Conservation (phyloP, 2,797 vertebrate genomes). For the Lithobates sylvaticus region DNA sequence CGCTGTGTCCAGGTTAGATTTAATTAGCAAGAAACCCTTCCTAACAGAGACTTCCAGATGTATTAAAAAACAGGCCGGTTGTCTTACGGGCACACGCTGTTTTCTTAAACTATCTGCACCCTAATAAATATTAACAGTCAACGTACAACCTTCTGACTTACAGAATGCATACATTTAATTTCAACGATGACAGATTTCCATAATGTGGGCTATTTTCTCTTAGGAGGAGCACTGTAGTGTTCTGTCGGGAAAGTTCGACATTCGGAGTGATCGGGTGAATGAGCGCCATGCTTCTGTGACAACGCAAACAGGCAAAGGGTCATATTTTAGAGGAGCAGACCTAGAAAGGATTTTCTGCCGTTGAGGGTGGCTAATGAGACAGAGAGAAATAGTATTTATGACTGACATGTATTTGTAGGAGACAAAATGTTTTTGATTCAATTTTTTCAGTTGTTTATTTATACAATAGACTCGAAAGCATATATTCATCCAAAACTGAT, state of each 20-base stretch:
- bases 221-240: slow-evolving; percentile 33
- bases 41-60: slow-evolving; percentile 68
- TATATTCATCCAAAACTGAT: too few relatives aligned
- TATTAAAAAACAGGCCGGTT: slow-evolving; percentile 66
- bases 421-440: background rate
- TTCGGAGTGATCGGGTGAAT: slow-evolving; percentile 38
- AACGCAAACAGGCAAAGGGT: slow-evolving; percentile 35
- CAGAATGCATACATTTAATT: slow-evolving; percentile 71
- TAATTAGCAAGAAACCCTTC: slow-evolving; percentile 79
- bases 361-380: slow-evolving; percentile 14
- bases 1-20: slow-evolving; percentile 79
- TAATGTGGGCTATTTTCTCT: slow-evolving; percentile 48
- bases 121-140: slow-evolving; percentile 73
- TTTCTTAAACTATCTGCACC: slow-evolving; percentile 79
- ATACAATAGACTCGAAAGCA: too few relatives aligned
- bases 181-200: slow-evolving; percentile 69
- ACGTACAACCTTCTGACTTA: slow-evolving; percentile 74
- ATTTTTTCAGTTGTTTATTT: background rate
- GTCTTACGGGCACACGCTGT: slow-evolving; percentile 71
- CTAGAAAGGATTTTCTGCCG: slow-evolving; percentile 9
- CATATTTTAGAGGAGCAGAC: background rate
- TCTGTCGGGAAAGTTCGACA: slow-evolving; percentile 34
- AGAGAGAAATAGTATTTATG: slow-evolving; percentile 9
- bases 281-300: slow-evolving; percentile 46
- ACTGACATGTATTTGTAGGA: background rate